Evolutionary conservation across 1,140 invertebrate genomes (phyloP).

Genomic region (Halyomorpha halys): DNA sequence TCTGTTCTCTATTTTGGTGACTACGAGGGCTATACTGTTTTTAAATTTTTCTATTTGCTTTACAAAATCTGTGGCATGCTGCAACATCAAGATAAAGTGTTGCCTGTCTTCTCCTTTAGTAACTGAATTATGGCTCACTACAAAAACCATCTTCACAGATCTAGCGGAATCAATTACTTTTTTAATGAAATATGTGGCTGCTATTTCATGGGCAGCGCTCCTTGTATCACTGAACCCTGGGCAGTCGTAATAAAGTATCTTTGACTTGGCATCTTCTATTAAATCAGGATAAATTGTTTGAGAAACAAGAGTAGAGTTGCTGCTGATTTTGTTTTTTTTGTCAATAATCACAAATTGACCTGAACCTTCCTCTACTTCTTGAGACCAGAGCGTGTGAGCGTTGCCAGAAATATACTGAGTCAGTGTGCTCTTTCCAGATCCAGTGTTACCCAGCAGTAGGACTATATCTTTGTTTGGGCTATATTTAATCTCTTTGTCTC

Average conservation of each 20-base stretch:
- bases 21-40: conserved; percentile 25
- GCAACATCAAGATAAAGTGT: conserved; percentile 26
- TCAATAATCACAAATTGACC: conserved; percentile 21
- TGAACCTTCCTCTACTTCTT: neutral
- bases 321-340: conserved; percentile 15
- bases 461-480: conserved; percentile 19
- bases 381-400: conserved; percentile 7
- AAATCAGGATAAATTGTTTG: conserved; percentile 24
- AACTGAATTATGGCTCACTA: conserved; percentile 27
- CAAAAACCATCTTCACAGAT: conserved; percentile 27
- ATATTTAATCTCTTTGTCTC: neutral
- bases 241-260: conserved; percentile 26
- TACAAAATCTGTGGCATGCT: conserved; percentile 22
- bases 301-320: conserved; percentile 23
- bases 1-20: conserved; percentile 27
- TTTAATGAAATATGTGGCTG: conserved; percentile 28
- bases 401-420: conserved; percentile 26
- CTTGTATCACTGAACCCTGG: conserved; percentile 31
- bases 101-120: conserved; percentile 20
- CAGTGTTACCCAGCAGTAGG: conserved; percentile 29
- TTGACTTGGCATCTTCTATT: conserved; percentile 1
- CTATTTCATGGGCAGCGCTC: conserved; percentile 26
- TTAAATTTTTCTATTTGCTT: conserved; percentile 24
- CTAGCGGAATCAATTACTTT: conserved; percentile 23
- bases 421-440: conserved; percentile 30